A percentile compares a stretch with the other conserved stretches of the same genome.
Conservation (phyloP, 1,140 invertebrate species). For the Zaprionus ghesquierei region DNA sequence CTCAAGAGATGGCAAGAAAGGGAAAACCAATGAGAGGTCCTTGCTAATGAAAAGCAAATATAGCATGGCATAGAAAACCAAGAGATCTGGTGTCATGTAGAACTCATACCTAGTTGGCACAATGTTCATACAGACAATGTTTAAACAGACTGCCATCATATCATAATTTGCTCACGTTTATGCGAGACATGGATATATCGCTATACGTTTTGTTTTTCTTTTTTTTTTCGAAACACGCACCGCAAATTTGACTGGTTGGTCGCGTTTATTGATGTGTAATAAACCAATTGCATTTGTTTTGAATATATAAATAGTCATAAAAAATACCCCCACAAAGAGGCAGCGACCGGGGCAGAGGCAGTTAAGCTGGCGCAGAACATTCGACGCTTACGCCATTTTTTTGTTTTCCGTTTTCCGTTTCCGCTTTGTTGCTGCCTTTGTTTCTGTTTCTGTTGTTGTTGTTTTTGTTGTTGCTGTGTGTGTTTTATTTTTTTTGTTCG, state of each 20-base stretch:
- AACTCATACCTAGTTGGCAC: background rate
- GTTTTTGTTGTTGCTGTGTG: conserved; percentile 34
- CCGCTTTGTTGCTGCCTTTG: conserved; percentile 55
- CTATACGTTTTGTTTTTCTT: background rate
- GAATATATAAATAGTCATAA: conserved; percentile 78
- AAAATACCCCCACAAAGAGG: conserved; percentile 27
- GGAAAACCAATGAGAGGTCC: background rate
- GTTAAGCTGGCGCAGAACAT: conserved; percentile 20
- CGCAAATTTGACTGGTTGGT: conserved; percentile 59
- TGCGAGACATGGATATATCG: conserved; percentile 2
- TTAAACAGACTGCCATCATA: background rate
- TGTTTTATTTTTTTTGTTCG: conserved; percentile 16
- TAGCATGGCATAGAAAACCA: background rate
- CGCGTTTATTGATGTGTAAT: conserved; percentile 77
- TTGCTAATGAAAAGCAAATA: conserved; percentile 2
- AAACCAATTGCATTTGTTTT: conserved; percentile 79
- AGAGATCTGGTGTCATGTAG: background rate
- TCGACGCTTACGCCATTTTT: conserved; percentile 37
- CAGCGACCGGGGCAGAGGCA: conserved; percentile 14
- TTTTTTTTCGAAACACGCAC: conserved; percentile 42
- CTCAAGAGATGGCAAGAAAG: background rate
- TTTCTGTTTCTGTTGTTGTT: conserved; percentile 44
- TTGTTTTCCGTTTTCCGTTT: conserved; percentile 50
- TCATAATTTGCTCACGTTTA: conserved; percentile 30
- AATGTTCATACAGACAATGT: no score